phyloP scores from a whole-genome alignment of 2,797 vertebrate species.

The Lepus townsendii region DNA sequence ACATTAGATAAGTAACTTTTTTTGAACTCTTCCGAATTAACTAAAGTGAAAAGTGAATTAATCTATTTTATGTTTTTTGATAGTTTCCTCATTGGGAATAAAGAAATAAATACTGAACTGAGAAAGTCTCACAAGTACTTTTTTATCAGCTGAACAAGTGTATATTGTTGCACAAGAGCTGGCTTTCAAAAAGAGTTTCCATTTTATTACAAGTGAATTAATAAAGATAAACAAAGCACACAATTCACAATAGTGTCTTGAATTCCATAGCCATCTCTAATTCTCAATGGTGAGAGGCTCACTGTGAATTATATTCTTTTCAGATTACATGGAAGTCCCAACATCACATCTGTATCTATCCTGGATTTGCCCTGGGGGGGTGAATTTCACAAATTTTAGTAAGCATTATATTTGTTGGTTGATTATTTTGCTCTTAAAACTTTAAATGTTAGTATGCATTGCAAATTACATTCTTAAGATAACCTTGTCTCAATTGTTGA shows the following conservation, averaged over 20 bases:
- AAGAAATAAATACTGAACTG: not conserved
- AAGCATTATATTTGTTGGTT: constrained; percentile 15
- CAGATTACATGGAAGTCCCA: not conserved
- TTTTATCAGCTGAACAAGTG: not conserved
- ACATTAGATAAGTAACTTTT: not conserved
- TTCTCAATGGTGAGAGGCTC: not conserved
- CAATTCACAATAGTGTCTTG: not conserved
- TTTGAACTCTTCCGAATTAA: not conserved
- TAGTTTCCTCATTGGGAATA: not conserved
- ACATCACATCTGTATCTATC: not conserved
- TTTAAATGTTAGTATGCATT: not conserved
- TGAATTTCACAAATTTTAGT: not conserved
- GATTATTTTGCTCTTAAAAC: not conserved
- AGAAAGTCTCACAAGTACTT: not conserved
- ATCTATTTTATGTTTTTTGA: not conserved
- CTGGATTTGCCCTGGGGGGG: not conserved
- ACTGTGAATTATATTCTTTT: not conserved
- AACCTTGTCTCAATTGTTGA: too few relatives aligned
- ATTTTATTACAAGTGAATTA: not conserved
- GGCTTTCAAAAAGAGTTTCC: not conserved
- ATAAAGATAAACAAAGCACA: not conserved
- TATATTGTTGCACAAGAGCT: not conserved
- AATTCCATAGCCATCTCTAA: not conserved
- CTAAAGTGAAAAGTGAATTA: not conserved
- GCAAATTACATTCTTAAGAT: not conserved